A percentile compares a stretch with the other conserved stretches of the same genome.
Evolutionary conservation across 2,113 vertebrate genomes (phyloP).

Genomic region (Coregonus clupeaformis): DNA sequence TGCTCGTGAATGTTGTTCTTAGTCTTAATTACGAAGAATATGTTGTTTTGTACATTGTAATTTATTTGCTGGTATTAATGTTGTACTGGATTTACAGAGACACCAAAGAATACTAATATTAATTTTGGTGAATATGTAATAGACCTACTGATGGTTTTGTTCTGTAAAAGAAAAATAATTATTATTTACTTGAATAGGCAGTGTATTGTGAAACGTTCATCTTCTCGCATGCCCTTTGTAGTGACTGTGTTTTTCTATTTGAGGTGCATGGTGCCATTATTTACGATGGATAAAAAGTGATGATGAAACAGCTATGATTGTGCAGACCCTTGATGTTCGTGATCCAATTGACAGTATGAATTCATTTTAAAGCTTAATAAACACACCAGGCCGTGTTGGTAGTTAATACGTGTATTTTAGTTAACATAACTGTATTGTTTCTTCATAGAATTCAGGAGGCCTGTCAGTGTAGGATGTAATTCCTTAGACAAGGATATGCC

Average conservation of each 20-base stretch:
- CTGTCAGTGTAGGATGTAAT: background rate
- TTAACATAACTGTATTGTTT: constrained; percentile 33
- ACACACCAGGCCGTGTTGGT: constrained; percentile 50
- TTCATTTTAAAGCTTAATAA: constrained; percentile 65
- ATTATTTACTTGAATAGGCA: constrained; percentile 90
- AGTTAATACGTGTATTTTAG: constrained; percentile 45
- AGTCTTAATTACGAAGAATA: constrained; percentile 85
- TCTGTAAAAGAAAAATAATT: constrained; percentile 80
- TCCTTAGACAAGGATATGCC: background rate
- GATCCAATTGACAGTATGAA: constrained; percentile 61
- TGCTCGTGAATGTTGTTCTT: constrained; percentile 87
- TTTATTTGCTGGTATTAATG: constrained; percentile 93
- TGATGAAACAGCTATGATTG: constrained; percentile 62
- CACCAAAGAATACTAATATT: constrained; percentile 96
- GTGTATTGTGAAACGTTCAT: constrained; percentile 86
- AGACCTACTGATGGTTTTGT: constrained; percentile 76
- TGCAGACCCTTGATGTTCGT: constrained; percentile 73
- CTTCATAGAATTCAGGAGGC: background rate
- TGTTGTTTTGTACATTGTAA: constrained; percentile 95
- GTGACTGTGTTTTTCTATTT: constrained; percentile 76
- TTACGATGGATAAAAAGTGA: constrained; percentile 57
- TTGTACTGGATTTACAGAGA: constrained; percentile 85
- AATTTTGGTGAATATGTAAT: constrained; percentile 88
- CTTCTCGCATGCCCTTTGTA: constrained; percentile 85
- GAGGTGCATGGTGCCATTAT: constrained; percentile 89